Conservation (phyloP, 64 coral and sea anemone species). For the Stylophora pistillata region DNA sequence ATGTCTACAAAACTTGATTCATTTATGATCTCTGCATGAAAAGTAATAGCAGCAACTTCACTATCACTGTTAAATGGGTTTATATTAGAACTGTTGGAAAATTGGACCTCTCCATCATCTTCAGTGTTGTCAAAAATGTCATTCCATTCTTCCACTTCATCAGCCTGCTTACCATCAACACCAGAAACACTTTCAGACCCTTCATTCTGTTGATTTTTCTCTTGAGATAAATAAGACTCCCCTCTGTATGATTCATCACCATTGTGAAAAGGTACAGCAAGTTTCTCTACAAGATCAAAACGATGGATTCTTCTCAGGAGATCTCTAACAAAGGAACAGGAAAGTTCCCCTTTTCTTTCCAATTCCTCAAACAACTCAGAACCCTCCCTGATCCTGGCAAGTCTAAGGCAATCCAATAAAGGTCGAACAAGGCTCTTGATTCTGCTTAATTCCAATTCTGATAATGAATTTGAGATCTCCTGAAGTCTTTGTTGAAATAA, state of each 20-base stretch:
- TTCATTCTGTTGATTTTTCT: neutral
- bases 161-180: neutral
- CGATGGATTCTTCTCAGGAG: constrained; percentile 18
- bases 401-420: neutral
- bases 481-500: neutral
- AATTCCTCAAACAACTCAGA: constrained; percentile 26
- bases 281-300: constrained; percentile 29
- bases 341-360: neutral
- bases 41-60: too few species aligned
- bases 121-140: too few species aligned
- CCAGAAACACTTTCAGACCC: neutral
- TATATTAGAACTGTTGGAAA: too few species aligned
- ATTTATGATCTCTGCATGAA: too few species aligned
- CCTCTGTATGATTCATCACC: neutral
- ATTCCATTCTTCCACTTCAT: neutral
- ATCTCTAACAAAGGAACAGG: neutral
- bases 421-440: neutral
- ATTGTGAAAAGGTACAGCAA: neutral
- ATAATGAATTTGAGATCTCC: constrained; percentile 18
- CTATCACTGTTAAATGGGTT: too few species aligned
- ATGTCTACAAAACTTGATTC: too few species aligned
- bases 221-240: neutral
- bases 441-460: neutral
- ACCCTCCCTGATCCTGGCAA: neutral
- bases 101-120: too few species aligned